phyloP scores from a whole-genome alignment of 2,797 vertebrate species.

The Halcyon smyrnensis region DNA sequence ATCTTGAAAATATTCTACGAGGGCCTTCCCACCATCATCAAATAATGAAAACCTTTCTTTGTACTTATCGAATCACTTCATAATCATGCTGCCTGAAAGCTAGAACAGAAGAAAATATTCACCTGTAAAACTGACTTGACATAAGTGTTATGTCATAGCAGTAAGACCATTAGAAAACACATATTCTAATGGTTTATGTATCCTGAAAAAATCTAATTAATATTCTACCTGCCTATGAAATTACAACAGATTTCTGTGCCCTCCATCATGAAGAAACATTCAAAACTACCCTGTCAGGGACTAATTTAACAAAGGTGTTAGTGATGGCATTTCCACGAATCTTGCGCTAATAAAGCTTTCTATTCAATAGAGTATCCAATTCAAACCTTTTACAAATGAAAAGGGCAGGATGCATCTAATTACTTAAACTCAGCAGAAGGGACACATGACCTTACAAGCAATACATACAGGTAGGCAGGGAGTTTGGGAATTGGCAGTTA shows the following conservation, averaged over 20 bases:
- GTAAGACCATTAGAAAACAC: background rate
- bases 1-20: constrained; percentile 42
- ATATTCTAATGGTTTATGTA: background rate
- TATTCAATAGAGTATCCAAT: background rate
- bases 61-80: constrained; percentile 7
- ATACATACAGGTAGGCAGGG: background rate
- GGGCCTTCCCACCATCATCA: constrained; percentile 1
- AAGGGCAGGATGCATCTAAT: background rate
- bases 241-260: background rate
- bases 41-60: constrained; percentile 50
- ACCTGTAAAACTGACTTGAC: background rate
- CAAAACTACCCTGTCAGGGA: background rate
- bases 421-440: background rate
- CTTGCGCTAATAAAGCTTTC: background rate
- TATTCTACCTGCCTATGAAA: background rate
- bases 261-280: background rate
- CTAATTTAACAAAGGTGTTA: background rate
- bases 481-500: background rate
- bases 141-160: background rate
- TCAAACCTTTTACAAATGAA: background rate
- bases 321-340: background rate
- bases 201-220: background rate
- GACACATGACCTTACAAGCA: background rate
- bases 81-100: background rate
- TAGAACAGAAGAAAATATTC: background rate